A percentile compares a stretch with the other conserved stretches of the same genome.
Conservation (phyloP, 2,113 vertebrate species). For the Hydrolagus affinis region DNA sequence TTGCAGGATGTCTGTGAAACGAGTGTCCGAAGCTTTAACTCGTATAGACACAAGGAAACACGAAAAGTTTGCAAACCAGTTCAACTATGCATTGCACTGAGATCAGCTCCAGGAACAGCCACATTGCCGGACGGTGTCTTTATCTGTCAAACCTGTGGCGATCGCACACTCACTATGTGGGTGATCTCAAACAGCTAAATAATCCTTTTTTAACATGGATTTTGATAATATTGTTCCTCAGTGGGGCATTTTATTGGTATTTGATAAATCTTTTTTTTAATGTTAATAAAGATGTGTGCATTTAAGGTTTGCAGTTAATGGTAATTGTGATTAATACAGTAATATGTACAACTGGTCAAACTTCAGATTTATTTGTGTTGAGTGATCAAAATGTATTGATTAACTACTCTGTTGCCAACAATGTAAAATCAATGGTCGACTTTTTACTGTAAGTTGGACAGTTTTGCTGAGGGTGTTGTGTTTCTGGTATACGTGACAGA, state of each 20-base stretch:
- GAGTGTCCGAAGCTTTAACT: conserved; percentile 71
- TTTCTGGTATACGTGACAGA: too few species aligned
- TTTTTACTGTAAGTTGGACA: too few species aligned
- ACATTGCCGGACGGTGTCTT: not conserved
- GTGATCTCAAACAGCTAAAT: too few species aligned
- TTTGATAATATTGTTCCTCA: not conserved
- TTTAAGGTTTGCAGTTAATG: not conserved
- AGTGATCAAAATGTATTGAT: too few species aligned
- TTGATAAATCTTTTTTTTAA: not conserved
- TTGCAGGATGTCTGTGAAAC: conserved; percentile 68
- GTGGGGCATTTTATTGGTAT: not conserved
- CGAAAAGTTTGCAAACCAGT: conserved; percentile 92
- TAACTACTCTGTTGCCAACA: too few species aligned
- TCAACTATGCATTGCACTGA: conserved; percentile 87
- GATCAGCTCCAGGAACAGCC: not conserved
- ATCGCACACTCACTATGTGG: too few species aligned
- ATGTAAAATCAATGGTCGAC: too few species aligned
- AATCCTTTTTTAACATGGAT: not conserved
- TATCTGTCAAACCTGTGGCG: too few species aligned
- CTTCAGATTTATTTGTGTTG: too few species aligned
- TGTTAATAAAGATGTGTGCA: not conserved
- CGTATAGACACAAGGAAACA: conserved; percentile 76
- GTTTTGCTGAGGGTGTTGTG: too few species aligned
- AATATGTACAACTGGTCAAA: too few species aligned
- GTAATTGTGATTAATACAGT: not conserved